phyloP scores from a whole-genome alignment of 2,113 vertebrate genomes.

The Murina feae region DNA sequence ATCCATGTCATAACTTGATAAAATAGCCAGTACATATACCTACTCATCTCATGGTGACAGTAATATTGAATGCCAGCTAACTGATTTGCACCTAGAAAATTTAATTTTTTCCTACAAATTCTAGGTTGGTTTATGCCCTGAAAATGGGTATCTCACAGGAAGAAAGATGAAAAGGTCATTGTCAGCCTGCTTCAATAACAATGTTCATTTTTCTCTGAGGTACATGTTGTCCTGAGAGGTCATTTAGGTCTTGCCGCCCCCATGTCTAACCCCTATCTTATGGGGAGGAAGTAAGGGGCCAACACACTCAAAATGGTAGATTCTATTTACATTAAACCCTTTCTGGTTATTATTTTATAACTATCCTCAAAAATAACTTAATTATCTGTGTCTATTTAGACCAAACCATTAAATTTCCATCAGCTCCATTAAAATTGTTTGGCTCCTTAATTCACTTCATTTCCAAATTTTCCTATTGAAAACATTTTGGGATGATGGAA shows the following conservation, averaged over 20 bases:
- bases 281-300: not conserved
- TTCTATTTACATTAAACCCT: not conserved
- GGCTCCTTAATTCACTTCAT: not conserved
- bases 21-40: not conserved
- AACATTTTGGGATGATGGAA: not conserved
- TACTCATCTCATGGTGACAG: not conserved
- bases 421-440: not conserved
- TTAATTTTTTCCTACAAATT: not conserved
- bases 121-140: not conserved
- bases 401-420: slow-evolving; percentile 37
- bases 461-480: slow-evolving; percentile 27
- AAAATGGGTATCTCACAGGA: not conserved
- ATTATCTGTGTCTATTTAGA: not conserved
- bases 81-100: not conserved
- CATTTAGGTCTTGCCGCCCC: not conserved
- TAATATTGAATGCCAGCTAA: not conserved
- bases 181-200: not conserved
- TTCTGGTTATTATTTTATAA: not conserved
- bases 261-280: not conserved
- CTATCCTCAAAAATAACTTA: not conserved
- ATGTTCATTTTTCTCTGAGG: not conserved
- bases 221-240: not conserved
- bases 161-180: not conserved
- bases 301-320: not conserved
- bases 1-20: not conserved